Evolutionary conservation across 1,140 invertebrate species (phyloP), one percentile per base, ranked within the genome.

Genomic region (Drosophila willistoni): DNA sequence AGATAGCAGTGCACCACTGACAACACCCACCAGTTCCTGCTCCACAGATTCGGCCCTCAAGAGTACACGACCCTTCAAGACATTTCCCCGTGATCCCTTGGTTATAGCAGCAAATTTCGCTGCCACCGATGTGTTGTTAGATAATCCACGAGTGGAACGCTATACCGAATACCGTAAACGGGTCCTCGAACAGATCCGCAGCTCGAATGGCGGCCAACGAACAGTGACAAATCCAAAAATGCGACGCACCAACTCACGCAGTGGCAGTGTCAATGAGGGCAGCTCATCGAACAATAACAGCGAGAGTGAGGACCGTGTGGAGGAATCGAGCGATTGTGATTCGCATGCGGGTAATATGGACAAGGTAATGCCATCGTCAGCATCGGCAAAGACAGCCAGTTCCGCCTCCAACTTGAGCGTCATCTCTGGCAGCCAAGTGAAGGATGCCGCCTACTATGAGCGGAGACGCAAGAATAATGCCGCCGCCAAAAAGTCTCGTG

Each of bases 401-500:
- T 44, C 57, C 14, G n/a, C 22, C 19, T 64, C 39, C 61, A 41
- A 42, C 33, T 13, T 29, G 34, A 34, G n/a, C 3, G 9, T 7
- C 33, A 69, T n/a, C 22, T 68, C 55, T 64, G 65, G 60, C 7
- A 70, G 73, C 14, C 82, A 80, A 56, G 65, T 94, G 22, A 97
- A 97, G 87, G 97, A 98, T 86, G 95, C 95, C 0, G 95, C 95
- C 0, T 99, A 99, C 89, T 96, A 95, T 93, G 97, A 98, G 85
- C 94, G 97, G 67, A 93, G 98, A 9, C 94, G 96, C 65, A 98
- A 98, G 91, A 99, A 99, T 91, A 99, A 99, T 91, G 97, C 96
- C 76, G 98, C 98, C 0, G 98, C 98, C 1, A 99, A 99, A 92
- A 94, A 97, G 64, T 98, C 97, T 0, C 93, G 98, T 42, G 98